Conservation (phyloP, 1,140 invertebrate species). For the Habropoda laboriosa region DNA sequence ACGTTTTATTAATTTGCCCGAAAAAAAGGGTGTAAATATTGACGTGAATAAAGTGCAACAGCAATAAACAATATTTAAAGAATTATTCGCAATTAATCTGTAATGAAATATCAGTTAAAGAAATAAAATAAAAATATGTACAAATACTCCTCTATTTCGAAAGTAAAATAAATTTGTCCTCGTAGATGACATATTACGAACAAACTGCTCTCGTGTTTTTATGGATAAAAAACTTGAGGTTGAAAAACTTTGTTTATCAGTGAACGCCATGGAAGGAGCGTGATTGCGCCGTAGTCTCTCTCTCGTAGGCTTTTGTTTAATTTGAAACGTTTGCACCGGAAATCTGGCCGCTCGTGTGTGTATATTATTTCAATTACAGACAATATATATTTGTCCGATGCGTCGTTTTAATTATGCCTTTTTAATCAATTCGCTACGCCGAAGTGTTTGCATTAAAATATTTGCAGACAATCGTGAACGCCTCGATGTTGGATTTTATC, state of each 20-base stretch:
- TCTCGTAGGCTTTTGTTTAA: too few species aligned
- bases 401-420: constrained; percentile 9
- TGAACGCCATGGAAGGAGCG: not conserved
- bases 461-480: constrained; percentile 10
- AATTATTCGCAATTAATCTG: too few species aligned
- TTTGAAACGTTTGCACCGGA: not conserved
- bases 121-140: too few species aligned
- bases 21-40: too few species aligned
- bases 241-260: not conserved
- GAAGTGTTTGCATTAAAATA: constrained; percentile 33
- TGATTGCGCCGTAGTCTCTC: not conserved
- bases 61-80: too few species aligned
- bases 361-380: constrained; percentile 7
- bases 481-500: constrained; percentile 27
- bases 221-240: not conserved
- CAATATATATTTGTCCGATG: constrained; percentile 1
- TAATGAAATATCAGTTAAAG: too few species aligned
- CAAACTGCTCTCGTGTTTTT: not conserved
- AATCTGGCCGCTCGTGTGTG: not conserved
- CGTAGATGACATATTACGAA: not conserved
- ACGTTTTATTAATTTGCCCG: too few species aligned
- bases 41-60: too few species aligned
- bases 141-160: too few species aligned
- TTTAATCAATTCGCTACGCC: constrained; percentile 17
- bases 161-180: not conserved